Conservation (phyloP, 2,797 vertebrate species). For the Urosaurus nigricauda region DNA sequence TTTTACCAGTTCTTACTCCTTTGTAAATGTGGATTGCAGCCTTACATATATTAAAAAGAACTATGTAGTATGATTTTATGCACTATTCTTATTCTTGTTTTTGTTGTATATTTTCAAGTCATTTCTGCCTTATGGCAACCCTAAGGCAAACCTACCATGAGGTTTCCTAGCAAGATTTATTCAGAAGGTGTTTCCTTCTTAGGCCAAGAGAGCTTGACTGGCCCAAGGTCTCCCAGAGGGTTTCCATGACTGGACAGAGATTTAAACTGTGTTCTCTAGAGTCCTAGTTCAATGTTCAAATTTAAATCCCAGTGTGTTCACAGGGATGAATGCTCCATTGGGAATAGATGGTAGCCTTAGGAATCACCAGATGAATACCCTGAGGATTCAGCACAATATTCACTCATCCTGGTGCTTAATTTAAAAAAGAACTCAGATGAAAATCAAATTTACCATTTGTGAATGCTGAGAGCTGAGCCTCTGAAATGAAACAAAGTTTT, state of each 20-base stretch:
- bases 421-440: conserved; percentile 56
- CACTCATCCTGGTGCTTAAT: conserved; percentile 37
- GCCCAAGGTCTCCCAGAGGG: too few relatives aligned
- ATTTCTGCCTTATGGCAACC: too few relatives aligned
- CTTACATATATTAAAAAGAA: neutral
- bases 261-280: too few relatives aligned
- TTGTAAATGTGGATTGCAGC: neutral
- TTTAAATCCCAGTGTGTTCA: neutral
- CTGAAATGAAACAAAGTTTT: conserved; percentile 69
- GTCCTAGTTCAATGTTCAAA: neutral
- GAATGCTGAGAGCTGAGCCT: conserved; percentile 64
- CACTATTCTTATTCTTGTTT: too few relatives aligned
- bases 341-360: neutral
- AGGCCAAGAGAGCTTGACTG: too few relatives aligned
- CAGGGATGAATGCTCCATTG: neutral
- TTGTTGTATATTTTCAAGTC: too few relatives aligned
- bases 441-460: conserved; percentile 50
- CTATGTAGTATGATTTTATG: neutral
- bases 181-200: too few relatives aligned
- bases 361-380: conserved; percentile 1
- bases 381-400: neutral
- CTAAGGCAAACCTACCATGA: too few relatives aligned
- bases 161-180: too few relatives aligned
- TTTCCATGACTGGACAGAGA: too few relatives aligned
- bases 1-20: neutral